A percentile compares a stretch with the other conserved stretches of the same genome.
phyloP scores from a whole-genome alignment of 2,113 vertebrate species.

The Crotalus horridus region DNA sequence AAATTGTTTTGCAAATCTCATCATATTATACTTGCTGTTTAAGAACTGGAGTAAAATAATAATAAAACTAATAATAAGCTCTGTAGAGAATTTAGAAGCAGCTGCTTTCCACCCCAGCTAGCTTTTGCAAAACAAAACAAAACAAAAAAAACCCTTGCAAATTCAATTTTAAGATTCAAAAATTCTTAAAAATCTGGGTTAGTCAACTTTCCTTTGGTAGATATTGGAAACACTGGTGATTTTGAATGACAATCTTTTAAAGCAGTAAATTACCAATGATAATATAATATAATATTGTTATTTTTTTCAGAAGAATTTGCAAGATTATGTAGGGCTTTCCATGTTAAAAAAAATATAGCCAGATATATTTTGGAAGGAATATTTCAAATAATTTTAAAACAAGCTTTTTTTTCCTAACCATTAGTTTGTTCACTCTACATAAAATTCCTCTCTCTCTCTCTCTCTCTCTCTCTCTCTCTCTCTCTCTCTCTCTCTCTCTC shows the following conservation, averaged over 20 bases:
- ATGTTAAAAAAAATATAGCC: neutral
- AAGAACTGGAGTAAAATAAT: constrained; percentile 56
- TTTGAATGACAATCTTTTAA: neutral
- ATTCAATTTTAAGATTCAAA: neutral
- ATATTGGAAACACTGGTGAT: neutral
- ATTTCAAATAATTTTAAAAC: neutral
- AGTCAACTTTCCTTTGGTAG: neutral
- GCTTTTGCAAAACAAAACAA: neutral
- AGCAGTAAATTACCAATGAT: neutral
- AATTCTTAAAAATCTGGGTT: neutral
- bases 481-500: neutral
- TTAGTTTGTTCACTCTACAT: neutral
- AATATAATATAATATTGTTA: neutral
- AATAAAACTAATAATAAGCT: constrained; percentile 32
- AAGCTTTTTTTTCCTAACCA: neutral
- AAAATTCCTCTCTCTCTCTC: neutral
- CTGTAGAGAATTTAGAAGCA: constrained; percentile 1
- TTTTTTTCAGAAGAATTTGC: neutral
- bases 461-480: too few relatives aligned
- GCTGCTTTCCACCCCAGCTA: neutral
- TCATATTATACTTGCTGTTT: constrained; percentile 58
- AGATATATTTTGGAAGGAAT: neutral
- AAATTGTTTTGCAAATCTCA: constrained; percentile 70
- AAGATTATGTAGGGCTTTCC: neutral
- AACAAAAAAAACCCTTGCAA: neutral